Conservation (phyloP, 2,113 vertebrate genomes). For the Pseudorasbora parva region DNA sequence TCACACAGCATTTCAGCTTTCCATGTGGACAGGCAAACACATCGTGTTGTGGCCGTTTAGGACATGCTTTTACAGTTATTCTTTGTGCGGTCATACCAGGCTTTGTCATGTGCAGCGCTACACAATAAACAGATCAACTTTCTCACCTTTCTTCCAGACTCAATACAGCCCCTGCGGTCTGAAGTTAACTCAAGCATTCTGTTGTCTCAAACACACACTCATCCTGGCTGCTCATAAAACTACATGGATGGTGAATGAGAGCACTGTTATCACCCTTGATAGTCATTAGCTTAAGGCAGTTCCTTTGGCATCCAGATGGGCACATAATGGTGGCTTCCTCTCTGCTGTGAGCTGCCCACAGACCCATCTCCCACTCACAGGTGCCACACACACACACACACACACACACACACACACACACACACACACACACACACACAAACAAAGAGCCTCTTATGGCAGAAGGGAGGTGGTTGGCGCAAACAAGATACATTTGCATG, state of each 20-base stretch:
- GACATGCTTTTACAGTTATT: background rate
- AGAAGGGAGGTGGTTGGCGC: conserved; percentile 22
- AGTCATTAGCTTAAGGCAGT: conserved; percentile 51
- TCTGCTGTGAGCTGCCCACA: conserved; percentile 31
- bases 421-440: conserved; percentile 1
- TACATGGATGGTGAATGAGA: conserved; percentile 39
- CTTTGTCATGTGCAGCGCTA: background rate
- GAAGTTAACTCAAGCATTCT: background rate
- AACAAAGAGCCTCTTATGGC: conserved; percentile 57
- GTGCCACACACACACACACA: conserved; percentile 35
- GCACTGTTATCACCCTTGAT: conserved; percentile 47
- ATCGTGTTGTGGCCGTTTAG: background rate
- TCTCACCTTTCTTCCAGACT: background rate
- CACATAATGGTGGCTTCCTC: conserved; percentile 56
- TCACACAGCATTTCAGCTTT: background rate
- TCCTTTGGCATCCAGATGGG: conserved; percentile 58
- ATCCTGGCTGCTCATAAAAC: conserved; percentile 11
- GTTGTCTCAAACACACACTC: conserved; percentile 6
- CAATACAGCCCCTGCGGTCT: background rate
- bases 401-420: conserved; percentile 8
- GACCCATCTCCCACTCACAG: conserved; percentile 50
- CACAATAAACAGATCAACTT: conserved; percentile 6
- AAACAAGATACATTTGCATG: conserved; percentile 56
- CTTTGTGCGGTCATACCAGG: background rate
- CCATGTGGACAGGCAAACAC: background rate